Evolutionary conservation across 1,140 invertebrate genomes (phyloP).

Genomic region (Sitobion miscanthi): DNA sequence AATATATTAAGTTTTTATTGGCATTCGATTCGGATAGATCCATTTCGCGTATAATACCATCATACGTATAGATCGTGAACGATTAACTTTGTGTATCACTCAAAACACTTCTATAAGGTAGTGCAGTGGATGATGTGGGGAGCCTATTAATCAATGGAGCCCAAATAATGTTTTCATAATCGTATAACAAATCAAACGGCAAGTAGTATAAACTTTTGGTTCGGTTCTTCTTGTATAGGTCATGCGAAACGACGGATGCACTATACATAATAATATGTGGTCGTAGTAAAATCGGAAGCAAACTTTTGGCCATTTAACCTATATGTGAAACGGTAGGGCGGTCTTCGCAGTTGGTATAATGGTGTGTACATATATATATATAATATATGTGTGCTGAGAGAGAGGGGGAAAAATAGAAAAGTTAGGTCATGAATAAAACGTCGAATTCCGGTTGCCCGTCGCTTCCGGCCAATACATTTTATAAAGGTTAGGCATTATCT

Average conservation of each 20-base stretch:
- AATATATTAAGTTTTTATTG: not conserved
- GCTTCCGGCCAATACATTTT: conserved; percentile 54
- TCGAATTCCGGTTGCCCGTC: conserved; percentile 53
- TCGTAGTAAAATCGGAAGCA: conserved; percentile 17
- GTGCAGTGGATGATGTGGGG: not conserved
- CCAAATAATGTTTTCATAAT: conserved; percentile 22
- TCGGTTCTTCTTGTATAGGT: not conserved
- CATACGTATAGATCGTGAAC: not conserved
- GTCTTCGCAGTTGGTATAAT: not conserved
- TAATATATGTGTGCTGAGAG: not conserved
- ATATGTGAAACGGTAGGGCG: conserved; percentile 35
- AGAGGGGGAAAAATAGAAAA: conserved; percentile 28
- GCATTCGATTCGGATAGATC: not conserved
- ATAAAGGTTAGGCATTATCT: conserved; percentile 53
- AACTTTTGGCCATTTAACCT: conserved; percentile 47
- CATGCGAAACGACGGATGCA: not conserved
- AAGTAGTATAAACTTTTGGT: conserved; percentile 22
- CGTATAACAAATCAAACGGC: not conserved
- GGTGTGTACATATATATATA: not conserved
- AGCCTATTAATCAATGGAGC: not conserved
- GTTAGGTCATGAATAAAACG: conserved; percentile 55
- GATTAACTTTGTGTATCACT: not conserved
- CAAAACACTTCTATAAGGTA: not conserved
- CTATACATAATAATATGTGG: not conserved
- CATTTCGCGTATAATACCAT: not conserved